A percentile compares a stretch with the other conserved stretches of the same genome.
Evolutionary conservation across 2,797 vertebrate genomes (phyloP).

Genomic region (Diplodus sargus): DNA sequence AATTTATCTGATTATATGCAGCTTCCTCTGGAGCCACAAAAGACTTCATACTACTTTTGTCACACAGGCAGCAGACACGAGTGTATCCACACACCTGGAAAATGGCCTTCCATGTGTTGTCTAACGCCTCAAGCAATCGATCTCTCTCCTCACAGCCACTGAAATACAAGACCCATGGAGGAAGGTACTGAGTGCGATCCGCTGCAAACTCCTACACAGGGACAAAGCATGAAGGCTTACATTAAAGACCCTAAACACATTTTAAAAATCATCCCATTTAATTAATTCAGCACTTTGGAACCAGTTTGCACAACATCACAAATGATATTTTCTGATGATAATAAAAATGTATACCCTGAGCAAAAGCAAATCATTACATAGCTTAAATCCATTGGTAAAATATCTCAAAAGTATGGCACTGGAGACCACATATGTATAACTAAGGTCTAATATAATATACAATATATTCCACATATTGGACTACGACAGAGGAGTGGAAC

Average conservation of each 20-base stretch:
- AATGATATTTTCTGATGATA: not conserved
- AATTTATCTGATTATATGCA: too few species aligned
- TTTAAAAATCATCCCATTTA: not conserved
- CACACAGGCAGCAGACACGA: not conserved
- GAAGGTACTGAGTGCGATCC: constrained; percentile 88
- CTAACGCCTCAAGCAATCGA: constrained; percentile 87
- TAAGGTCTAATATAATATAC: not conserved
- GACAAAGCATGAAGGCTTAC: not conserved
- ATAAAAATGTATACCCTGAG: not conserved
- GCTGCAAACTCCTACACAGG: constrained; percentile 90
- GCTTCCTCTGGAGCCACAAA: too few species aligned
- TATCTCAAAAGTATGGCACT: too few species aligned
- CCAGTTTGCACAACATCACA: not conserved
- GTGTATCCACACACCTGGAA: constrained; percentile 87
- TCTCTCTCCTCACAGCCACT: constrained; percentile 92
- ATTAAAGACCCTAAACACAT: not conserved
- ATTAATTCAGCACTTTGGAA: not conserved
- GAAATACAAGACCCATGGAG: constrained; percentile 95
- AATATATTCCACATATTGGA: not conserved
- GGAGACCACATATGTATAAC: not conserved
- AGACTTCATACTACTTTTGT: too few species aligned
- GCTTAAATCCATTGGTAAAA: too few species aligned
- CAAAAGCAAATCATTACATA: too few species aligned
- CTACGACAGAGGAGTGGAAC: not conserved
- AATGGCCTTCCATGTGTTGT: constrained; percentile 85